phyloP scores from a whole-genome alignment of 2,888 invertebrate species.

The Plebejus anna region DNA sequence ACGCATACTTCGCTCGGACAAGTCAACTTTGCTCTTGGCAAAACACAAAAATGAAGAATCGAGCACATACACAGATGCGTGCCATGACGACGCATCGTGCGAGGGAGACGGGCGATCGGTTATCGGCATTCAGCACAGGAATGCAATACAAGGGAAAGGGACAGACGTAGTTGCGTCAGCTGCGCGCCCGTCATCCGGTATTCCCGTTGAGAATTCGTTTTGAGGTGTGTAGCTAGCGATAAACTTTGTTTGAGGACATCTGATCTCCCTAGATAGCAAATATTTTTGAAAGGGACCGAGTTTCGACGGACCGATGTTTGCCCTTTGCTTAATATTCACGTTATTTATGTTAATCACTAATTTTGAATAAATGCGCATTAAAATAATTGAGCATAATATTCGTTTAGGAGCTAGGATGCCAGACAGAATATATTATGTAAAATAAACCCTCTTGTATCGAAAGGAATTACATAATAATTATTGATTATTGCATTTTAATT shows the following conservation, averaged over 20 bases:
- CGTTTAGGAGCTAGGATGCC: background rate
- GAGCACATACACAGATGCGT: constrained; percentile 44
- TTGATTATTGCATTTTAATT: too few relatives aligned
- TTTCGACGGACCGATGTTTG: constrained; percentile 28
- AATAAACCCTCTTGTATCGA: too few relatives aligned
- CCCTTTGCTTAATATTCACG: background rate
- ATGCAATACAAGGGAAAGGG: constrained; percentile 46
- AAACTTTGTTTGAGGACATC: constrained; percentile 33
- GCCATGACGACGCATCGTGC: constrained; percentile 39
- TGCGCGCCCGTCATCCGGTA: constrained; percentile 61
- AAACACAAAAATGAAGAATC: constrained; percentile 67
- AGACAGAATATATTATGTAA: too few relatives aligned
- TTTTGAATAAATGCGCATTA: background rate
- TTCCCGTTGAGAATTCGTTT: constrained; percentile 65
- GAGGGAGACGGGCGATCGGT: constrained; percentile 48
- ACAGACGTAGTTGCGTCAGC: constrained; percentile 47
- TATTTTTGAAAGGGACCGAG: constrained; percentile 33
- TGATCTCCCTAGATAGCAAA: constrained; percentile 55
- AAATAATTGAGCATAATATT: background rate
- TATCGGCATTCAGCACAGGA: constrained; percentile 38
- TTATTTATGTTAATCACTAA: background rate
- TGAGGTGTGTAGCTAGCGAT: constrained; percentile 53
- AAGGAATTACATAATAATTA: too few relatives aligned
- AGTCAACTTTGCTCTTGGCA: constrained; percentile 38
- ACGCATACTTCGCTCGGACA: constrained; percentile 45